Evolutionary conservation across 2,113 vertebrate genomes (phyloP).

Genomic region (Oreochromis aureus): DNA sequence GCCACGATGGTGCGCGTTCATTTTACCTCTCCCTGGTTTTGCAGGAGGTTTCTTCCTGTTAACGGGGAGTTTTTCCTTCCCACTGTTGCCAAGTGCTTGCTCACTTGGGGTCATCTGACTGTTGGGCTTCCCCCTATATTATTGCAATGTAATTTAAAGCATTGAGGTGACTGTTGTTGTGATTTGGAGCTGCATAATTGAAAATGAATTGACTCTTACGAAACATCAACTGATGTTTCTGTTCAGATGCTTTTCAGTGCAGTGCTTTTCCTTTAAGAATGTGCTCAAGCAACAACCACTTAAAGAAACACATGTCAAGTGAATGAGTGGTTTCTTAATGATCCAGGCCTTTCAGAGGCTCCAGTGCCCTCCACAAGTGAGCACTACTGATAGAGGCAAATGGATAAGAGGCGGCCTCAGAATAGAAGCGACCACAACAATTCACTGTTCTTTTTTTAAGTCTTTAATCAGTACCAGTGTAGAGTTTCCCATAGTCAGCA

Average conservation of each 20-base stretch:
- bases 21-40: not conserved
- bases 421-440: constrained; percentile 38
- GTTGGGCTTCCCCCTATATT: not conserved
- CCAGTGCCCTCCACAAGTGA: constrained; percentile 3
- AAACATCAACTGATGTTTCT: not conserved
- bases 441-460: not conserved
- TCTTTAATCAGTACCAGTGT: not conserved
- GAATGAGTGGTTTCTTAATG: not conserved
- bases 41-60: not conserved
- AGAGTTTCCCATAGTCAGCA: not conserved
- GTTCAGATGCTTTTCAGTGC: not conserved
- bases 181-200: not conserved
- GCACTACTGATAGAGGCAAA: constrained; percentile 14
- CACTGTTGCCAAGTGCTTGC: not conserved
- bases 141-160: not conserved
- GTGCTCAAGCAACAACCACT: not conserved
- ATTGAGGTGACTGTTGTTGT: not conserved
- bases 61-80: not conserved
- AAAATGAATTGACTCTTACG: not conserved
- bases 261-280: not conserved
- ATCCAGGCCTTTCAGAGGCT: not conserved
- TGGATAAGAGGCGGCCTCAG: constrained; percentile 19
- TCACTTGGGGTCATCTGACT: not conserved
- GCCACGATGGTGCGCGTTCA: not conserved
- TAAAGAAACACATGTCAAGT: not conserved